Base-by-base conservation (phyloP, 2,888 invertebrate genomes). In the Tethea ocularis region DNA sequence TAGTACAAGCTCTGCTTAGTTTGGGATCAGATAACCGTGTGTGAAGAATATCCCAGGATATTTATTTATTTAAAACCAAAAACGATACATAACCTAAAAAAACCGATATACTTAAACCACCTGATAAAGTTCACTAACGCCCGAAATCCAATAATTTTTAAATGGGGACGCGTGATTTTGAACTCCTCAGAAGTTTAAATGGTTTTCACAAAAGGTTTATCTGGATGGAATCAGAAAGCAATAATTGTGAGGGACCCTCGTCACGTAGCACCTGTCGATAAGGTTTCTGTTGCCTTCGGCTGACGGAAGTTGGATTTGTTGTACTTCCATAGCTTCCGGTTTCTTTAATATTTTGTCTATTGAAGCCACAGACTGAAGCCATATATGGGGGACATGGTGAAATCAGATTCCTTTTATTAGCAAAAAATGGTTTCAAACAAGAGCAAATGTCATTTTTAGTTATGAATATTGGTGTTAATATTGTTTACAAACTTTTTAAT, bases 261-360 rank as follows among this genome's bases (percentile, higher is more conserved):
- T 53, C 52, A 53, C 52, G 20, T 11, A 54, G 33, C 33, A 54
- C 53, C 53, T 54, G 53, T 33, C 53, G 53, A 33, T 54, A 54
- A 22, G 53, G 53, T 54, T 54, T 52, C 33, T 33, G 33, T 54
- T n/a, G 20, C 20, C 29, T 11, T 22, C 20, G 33, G 26, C 26
- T 13, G 20, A 0, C 41, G 41, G 41, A 46, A 20, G 41, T 46
- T 46, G 33, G 2, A 54, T 54, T 54, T 33, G 53, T 11, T 54
- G 15, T 22, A 54, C 53, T 54, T 54, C 53, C 20, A 33, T 36
- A 33, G 53, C 36, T 54, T 46, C 41, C 41, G n/a, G 41, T 46
- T 20, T 2, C 13, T 33, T 54, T 5, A 20, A 29, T 33, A 10
- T 20, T 54, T 36, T 29, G 24, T 54, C 4, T 20, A 13, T 13